phyloP scores from a whole-genome alignment of 2,888 invertebrate species.

The Apodemia duryi region DNA sequence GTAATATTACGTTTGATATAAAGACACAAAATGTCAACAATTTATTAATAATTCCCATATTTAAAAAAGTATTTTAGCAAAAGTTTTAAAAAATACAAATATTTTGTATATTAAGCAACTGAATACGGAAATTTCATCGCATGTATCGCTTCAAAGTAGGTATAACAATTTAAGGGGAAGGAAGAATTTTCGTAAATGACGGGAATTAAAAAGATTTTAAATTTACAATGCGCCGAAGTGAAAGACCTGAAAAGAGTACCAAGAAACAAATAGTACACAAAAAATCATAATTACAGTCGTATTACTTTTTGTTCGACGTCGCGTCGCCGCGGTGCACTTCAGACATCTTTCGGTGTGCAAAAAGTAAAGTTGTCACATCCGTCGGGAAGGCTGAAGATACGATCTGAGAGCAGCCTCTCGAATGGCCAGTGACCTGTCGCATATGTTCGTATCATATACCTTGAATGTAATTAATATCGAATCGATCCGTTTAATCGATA shows the following conservation, averaged over 20 bases:
- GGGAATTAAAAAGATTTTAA: constrained; percentile 13
- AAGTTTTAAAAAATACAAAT: not conserved
- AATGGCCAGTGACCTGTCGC: constrained; percentile 56
- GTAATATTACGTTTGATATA: too few relatives aligned
- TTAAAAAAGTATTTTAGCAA: too few relatives aligned
- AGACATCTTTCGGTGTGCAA: constrained; percentile 54
- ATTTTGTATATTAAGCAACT: not conserved
- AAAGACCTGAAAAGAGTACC: constrained; percentile 12
- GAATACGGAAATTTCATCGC: not conserved
- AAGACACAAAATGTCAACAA: too few relatives aligned
- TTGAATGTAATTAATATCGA: constrained; percentile 27
- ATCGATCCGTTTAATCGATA: constrained; percentile 17
- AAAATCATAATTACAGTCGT: constrained; percentile 27
- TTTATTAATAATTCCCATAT: too few relatives aligned
- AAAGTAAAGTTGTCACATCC: constrained; percentile 64
- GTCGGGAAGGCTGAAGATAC: constrained; percentile 47
- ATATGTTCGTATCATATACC: constrained; percentile 26
- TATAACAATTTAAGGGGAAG: not conserved
- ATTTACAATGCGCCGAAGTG: constrained; percentile 15
- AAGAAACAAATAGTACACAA: constrained; percentile 23
- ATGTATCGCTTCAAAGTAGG: not conserved
- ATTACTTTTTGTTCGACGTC: constrained; percentile 57
- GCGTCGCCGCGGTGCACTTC: constrained; percentile 51
- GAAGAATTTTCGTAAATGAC: not conserved
- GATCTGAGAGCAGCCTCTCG: constrained; percentile 53